Base-by-base conservation (phyloP, 30 jellyfish, hydroid and myxozoan genomes). In the Aurelia sp. region DNA sequence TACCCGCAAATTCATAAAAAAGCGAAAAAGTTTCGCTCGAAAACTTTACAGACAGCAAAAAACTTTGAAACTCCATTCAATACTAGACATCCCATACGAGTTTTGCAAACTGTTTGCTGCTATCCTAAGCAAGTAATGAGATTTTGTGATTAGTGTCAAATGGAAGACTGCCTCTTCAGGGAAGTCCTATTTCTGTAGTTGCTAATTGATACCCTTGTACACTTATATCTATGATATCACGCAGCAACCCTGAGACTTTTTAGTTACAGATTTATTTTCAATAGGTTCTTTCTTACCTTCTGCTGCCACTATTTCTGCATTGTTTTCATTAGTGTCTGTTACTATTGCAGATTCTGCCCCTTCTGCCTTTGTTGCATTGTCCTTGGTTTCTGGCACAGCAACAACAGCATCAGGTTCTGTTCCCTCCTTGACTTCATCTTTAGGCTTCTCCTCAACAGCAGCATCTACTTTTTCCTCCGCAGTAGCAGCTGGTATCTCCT, bases 181-280 rank as follows among this genome's bases (percentile, higher is more conserved):
- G 55, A 44, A 7, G 9, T 9, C 13, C 13, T 8, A 44, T 5
- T 8, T 44, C 55, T 44, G 55, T 13, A 44, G 3, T 44, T 44
- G 55, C 55, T 44, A 44, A 44, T 44, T 7, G 55, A 44, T 44
- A 44, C 55, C 55, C 55, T 44, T 8, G 16, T 44, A 44, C 15
- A 44, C 15, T 4, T 20, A 27, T 30, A 52, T 18, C 62, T 62
- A 78, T 59, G 88, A 78, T 59, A 80, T 80, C 18, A 65, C 72
- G 27, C 90, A 80, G 52, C 90, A 80, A 11, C 90, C 90, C 30
- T 64, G 76, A 41, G 90, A 71, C 16, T 81, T 47, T 67, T 80
- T 80, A 48, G 44, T 19, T 20, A 21, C 82, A 17, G 67, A 13
- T 53, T 80, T 64, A 47, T 80, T 61, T 4, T 13, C 22, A 38